phyloP scores from a whole-genome alignment of 2,113 vertebrate species.

The Lophura nycthemera region DNA sequence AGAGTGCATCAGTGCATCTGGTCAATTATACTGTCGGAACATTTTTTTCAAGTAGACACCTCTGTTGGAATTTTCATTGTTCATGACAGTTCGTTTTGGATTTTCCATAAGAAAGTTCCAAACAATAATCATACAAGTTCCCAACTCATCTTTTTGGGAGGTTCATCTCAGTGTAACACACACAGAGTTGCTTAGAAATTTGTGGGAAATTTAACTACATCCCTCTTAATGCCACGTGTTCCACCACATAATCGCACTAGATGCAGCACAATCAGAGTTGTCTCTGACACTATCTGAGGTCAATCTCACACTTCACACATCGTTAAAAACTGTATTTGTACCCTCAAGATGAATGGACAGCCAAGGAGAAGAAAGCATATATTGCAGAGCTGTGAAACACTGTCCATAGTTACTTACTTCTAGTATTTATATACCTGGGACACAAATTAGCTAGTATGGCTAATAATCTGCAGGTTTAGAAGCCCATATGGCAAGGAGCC shows the following conservation, averaged over 20 bases:
- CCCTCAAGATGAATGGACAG: not conserved
- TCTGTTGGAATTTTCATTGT: not conserved
- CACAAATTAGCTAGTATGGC: not conserved
- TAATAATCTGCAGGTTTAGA: not conserved
- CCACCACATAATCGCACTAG: not conserved
- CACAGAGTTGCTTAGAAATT: not conserved
- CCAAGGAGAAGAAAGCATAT: not conserved
- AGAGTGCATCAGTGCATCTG: not conserved
- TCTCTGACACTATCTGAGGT: not conserved
- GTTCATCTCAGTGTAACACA: not conserved
- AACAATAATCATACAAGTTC: not conserved
- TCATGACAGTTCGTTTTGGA: not conserved
- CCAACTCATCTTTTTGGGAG: not conserved
- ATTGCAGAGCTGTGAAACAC: not conserved
- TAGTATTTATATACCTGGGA: not conserved
- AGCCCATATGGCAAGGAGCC: fast-evolving
- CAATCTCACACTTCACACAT: not conserved
- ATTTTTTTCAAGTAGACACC: not conserved
- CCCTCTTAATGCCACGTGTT: not conserved
- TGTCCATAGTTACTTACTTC: not conserved
- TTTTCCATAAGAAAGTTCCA: not conserved
- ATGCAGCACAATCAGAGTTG: not conserved
- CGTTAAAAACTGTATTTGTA: not conserved
- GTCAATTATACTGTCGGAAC: not conserved
- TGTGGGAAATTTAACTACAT: not conserved